Base-by-base conservation (phyloP, 2,888 invertebrate species). In the Thymelicus sylvestris region DNA sequence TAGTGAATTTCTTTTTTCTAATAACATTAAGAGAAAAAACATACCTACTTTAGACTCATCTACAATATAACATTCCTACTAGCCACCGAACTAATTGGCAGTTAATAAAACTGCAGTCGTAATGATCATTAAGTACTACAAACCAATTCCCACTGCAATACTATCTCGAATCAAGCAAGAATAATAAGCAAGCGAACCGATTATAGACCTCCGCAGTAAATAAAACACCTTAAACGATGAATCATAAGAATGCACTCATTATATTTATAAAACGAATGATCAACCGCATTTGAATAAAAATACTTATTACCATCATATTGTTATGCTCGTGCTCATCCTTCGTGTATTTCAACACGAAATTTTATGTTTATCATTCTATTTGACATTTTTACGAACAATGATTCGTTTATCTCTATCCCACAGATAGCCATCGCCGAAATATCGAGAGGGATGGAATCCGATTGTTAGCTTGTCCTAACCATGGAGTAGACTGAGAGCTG, bases 291-390 rank as follows among this genome's bases (percentile, higher is more conserved):
- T 63, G 50, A 72, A 72, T 72, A 72, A 73, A 61, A 70, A 73
- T 75, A 74, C 60, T 60, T 60, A 71, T 71, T 71, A 66, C 68
- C 66, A 68, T 72, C 75, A 71, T 73, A 74, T 74, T 71, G 71
- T 72, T 73, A 73, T 68, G 81, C 85, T 86, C 89, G 86, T 88
- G 87, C 88, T 83, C 84, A 76, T 77, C 80, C 52, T 61, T 71
- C 82, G 79, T 81, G 79, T 83, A 83, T 91, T 92, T 90, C 89
- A 88, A 90, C 91, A 90, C 87, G 84, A 86, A 62, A 66, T 89
- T 90, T 92, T 90, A 86, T 91, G 92, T 92, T 91, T 91, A 92
- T 93, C 92, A 92, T 92, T 91, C 90, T 88, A 88, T 90, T 92
- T 92, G 91, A 91, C 92, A 92, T 91, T 91, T 90, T 89, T 89